These are phyloP conservation scores for Cacatua alba DNA, from an alignment of 2,113 vertebrate species.

Conservation along the genomic window DNA sequence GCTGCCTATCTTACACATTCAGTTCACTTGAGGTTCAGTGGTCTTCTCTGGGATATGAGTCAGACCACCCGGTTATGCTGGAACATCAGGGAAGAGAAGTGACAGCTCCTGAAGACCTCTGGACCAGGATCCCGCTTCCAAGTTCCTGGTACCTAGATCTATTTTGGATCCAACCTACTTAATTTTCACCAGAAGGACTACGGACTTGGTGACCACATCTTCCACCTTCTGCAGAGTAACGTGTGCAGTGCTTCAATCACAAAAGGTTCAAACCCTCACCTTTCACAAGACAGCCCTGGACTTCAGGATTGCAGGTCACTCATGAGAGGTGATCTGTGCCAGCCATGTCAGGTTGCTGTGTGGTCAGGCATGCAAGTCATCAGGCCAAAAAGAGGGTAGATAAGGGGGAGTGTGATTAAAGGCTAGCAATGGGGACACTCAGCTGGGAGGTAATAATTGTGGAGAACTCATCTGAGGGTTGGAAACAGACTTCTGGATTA, in stretches of 20 bases:
- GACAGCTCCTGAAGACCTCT: not conserved
- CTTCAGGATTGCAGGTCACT: not conserved
- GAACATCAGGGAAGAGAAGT: not conserved
- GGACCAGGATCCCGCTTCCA: not conserved
- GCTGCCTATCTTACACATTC: not conserved
- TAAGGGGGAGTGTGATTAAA: not conserved
- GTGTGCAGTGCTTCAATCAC: not conserved
- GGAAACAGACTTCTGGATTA: not conserved
- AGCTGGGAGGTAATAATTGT: not conserved
- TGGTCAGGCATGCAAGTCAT: not conserved
- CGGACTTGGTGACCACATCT: not conserved
- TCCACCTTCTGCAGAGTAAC: not conserved
- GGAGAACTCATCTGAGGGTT: not conserved
- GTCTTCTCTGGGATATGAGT: not conserved
- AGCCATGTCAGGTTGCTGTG: accelerated
- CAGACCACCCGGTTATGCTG: not conserved
- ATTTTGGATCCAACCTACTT: not conserved
- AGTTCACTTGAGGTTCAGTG: not conserved
- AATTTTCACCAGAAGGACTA: not conserved
- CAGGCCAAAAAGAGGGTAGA: not conserved
- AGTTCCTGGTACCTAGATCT: not conserved
- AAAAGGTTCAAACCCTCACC: not conserved
- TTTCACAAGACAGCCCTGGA: not conserved
- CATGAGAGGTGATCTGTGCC: not conserved
- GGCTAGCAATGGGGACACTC: not conserved